Evolutionary conservation across 2,888 invertebrate genomes (phyloP), one percentile per base, ranked within the genome.

Genomic region (Sesia bembeciformis): DNA sequence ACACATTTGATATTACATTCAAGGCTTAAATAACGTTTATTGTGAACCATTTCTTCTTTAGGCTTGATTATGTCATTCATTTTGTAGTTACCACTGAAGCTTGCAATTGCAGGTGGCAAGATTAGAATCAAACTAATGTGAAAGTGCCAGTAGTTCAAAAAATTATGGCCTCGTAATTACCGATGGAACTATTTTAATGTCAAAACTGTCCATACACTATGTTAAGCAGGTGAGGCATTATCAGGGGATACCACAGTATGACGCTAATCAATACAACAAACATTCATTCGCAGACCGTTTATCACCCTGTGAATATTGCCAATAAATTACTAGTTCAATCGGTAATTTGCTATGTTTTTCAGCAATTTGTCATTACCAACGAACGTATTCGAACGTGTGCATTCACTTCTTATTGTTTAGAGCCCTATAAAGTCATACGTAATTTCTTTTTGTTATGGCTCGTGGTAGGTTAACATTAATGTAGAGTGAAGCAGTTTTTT

Each of bases 361-460:
- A 72, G 67, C 75, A 76, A 81, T 85, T 84, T 81, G 81, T 86
- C 84, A 84, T 77, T 67, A 72, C 75, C 80, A 42, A 42, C 42
- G 42, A 3, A 42, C 5, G 42, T 6, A 42, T 5, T 42, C 1
- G 23, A 23, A 23, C 23, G 2, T 23, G 23, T 23, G 23, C 23
- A 23, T 23, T 23, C 23, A 23, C 23, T 23, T 23, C 23, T 23
- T 23, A 23, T 23, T 23, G 23, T 23, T 23, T 23, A 23, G 23
- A 23, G 23, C 23, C 23, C 23, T 23, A 23, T 23, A 23, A 23
- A 23, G 23, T 23, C 23, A 23, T 23, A 23, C 23, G 1, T 23
- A 23, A 23, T 23, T 23, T 23, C 23, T 1, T 23, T 23, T 23
- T 23, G 23, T 23, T 23, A 2, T 23, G 23, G 23, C 23, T 23